A percentile compares a stretch with the other conserved stretches of the same genome.
Conservation (phyloP, 2,797 vertebrate genomes). For the Dryobates pubescens region DNA sequence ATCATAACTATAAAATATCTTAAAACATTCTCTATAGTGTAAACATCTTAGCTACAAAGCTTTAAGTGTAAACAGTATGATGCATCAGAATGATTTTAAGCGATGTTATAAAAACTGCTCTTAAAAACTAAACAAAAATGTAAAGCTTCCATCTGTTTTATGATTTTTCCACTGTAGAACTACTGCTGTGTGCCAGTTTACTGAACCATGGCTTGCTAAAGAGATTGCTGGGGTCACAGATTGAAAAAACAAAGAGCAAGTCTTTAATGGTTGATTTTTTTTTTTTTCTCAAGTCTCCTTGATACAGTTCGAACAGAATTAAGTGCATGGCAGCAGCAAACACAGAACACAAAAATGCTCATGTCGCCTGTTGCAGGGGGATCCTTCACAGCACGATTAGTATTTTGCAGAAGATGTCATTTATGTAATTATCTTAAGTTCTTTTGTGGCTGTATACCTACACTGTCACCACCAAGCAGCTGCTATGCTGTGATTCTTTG, state of each 20-base stretch:
- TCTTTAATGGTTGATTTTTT: conserved; percentile 74
- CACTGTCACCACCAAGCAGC: background rate
- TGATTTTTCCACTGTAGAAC: conserved; percentile 85
- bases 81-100: conserved; percentile 84
- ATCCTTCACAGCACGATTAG: conserved; percentile 24
- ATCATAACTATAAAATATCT: conserved; percentile 89
- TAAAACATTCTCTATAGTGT: conserved; percentile 82
- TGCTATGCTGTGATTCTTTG: conserved; percentile 28
- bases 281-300: conserved; percentile 61
- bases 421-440: conserved; percentile 31
- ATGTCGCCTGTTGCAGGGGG: conserved; percentile 39
- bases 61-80: conserved; percentile 84
- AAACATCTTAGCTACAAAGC: conserved; percentile 87
- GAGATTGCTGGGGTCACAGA: conserved; percentile 82
- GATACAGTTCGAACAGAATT: conserved; percentile 59
- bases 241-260: conserved; percentile 78
- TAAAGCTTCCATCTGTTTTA: conserved; percentile 87
- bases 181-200: conserved; percentile 87
- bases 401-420: conserved; percentile 32
- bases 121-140: conserved; percentile 88
- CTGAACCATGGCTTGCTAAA: conserved; percentile 87
- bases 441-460: conserved; percentile 31
- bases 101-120: conserved; percentile 85
- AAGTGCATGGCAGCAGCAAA: conserved; percentile 42
- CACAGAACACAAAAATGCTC: background rate